Percentiles rank a stretch among this genome's conserved stretches.
phyloP scores from a whole-genome alignment of 2,797 vertebrate species.

The Erpetoichthys calabaricus region DNA sequence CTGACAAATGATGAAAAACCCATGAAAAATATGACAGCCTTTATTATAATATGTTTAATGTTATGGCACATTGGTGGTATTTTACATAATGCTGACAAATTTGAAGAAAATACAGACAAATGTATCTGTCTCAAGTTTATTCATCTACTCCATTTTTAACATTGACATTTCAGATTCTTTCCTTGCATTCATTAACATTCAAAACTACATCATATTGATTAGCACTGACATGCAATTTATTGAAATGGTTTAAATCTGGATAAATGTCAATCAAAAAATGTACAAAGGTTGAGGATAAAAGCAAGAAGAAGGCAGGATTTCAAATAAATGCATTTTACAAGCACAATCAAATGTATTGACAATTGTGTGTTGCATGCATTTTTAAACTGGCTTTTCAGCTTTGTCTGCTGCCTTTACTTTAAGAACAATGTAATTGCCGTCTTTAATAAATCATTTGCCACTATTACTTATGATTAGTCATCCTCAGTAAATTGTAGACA shows the following conservation, averaged over 20 bases:
- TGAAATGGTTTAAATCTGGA: conserved; percentile 1
- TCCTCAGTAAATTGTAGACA: too few species aligned
- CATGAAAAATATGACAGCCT: not conserved
- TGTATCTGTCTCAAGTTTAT: not conserved
- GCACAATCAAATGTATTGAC: not conserved
- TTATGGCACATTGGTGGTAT: not conserved
- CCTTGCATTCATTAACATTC: not conserved
- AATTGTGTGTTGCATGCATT: not conserved
- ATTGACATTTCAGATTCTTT: not conserved
- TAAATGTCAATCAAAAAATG: not conserved
- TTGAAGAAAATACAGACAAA: not conserved
- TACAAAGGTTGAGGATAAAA: not conserved
- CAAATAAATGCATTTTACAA: not conserved
- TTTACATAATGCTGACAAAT: not conserved
- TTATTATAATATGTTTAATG: not conserved
- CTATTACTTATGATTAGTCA: too few species aligned
- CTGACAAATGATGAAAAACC: not conserved
- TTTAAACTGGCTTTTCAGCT: too few species aligned
- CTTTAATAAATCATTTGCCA: too few species aligned
- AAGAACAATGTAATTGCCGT: too few species aligned
- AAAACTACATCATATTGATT: conserved; percentile 1
- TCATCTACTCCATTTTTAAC: not conserved
- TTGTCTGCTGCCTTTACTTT: too few species aligned
- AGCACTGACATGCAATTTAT: not conserved
- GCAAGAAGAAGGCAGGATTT: not conserved